A percentile compares a stretch with the other conserved stretches of the same genome.
These are phyloP conservation scores for Acrocephalus arundinaceus DNA, from an alignment of 2,113 vertebrate species.

Conservation along the genomic window DNA sequence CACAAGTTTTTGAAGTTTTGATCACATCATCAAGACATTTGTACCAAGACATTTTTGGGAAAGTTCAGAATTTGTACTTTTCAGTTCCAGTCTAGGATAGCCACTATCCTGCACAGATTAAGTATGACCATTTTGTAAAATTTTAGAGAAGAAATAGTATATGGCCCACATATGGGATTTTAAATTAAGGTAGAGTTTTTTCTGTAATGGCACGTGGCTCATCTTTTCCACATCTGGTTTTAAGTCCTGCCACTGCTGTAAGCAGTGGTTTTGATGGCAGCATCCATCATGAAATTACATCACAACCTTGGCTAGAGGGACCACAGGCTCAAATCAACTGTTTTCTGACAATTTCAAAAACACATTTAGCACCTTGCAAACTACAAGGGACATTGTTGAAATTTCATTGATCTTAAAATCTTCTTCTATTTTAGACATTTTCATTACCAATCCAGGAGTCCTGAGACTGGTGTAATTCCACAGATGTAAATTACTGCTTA, in stretches of 20 bases:
- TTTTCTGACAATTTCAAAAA: not conserved
- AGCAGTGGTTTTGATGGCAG: not conserved
- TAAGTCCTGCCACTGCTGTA: not conserved
- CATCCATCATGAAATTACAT: not conserved
- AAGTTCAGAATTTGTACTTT: not conserved
- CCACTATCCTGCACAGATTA: not conserved
- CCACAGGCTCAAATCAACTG: not conserved
- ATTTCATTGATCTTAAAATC: not conserved
- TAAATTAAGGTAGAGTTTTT: not conserved
- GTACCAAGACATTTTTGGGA: not conserved
- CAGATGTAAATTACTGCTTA: not conserved
- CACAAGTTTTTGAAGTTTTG: not conserved
- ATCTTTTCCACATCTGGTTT: not conserved
- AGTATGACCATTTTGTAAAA: not conserved
- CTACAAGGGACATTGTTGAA: not conserved
- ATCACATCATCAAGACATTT: not conserved
- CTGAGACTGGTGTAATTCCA: not conserved
- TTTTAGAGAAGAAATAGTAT: not conserved
- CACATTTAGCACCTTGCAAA: not conserved
- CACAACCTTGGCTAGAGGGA: not conserved
- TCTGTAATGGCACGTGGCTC: not conserved
- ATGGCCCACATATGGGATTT: rapidly evolving
- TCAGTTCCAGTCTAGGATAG: not conserved
- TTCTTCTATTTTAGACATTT: not conserved
- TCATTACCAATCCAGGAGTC: not conserved